Evolutionary conservation across 2,888 invertebrate genomes (phyloP).

Genomic region (Volucella inflata): DNA sequence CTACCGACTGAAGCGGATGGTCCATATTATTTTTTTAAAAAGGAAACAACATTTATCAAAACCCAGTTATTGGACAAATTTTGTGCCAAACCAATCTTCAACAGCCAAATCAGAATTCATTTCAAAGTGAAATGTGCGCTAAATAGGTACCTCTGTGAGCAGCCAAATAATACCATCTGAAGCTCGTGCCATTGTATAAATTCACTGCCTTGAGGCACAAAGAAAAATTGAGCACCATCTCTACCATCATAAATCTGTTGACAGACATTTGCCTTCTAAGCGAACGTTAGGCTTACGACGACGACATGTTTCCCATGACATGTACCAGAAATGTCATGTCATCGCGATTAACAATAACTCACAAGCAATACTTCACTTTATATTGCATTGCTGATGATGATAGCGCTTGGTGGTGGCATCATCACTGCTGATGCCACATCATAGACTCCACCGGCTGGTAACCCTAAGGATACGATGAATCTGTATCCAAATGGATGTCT

Average conservation of each 20-base stretch:
- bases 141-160: too few relatives aligned
- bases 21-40: too few relatives aligned
- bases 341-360: conserved; percentile 74
- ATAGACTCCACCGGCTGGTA: conserved; percentile 33
- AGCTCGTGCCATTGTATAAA: too few relatives aligned
- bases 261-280: conserved; percentile 43
- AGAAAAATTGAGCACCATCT: not conserved
- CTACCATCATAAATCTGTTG: conserved; percentile 44
- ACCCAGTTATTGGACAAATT: too few relatives aligned
- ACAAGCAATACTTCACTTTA: conserved; percentile 74
- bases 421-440: conserved; percentile 44
- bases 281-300: conserved; percentile 22
- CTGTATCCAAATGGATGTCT: conserved; percentile 64
- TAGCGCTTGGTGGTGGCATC: conserved; percentile 41
- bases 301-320: conserved; percentile 28
- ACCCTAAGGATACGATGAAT: conserved; percentile 44
- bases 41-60: too few relatives aligned
- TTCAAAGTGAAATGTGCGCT: too few relatives aligned
- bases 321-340: conserved; percentile 74
- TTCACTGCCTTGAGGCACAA: not conserved
- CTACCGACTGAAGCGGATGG: too few relatives aligned
- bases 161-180: too few relatives aligned
- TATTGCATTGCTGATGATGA: conserved; percentile 70
- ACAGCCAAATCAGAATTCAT: too few relatives aligned
- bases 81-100: too few relatives aligned